Base-by-base conservation (phyloP, 2,888 invertebrate genomes). In the Lobophora halterata region DNA sequence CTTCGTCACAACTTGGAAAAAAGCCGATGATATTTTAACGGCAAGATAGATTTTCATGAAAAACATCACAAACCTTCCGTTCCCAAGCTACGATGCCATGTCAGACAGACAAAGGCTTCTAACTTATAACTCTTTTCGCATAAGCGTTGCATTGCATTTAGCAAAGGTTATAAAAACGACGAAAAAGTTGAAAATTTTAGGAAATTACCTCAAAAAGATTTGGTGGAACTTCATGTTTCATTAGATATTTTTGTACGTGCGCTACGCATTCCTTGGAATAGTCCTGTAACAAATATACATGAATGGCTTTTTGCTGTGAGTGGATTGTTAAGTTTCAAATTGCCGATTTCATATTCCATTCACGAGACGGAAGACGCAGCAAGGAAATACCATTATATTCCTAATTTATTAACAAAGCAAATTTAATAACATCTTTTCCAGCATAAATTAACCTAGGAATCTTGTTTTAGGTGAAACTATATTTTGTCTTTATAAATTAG, bases 191-290 rank as follows among this genome's bases (percentile, higher is more conserved):
- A 16, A n/a, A 5, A 11, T 10, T 24, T 11, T 9, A 24, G 19
- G 6, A 13, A 54, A 79, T 88, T 90, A 98, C 98, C 94, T 98
- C 97, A 90, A 99, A 99, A 78, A 99, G 92, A 90, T 96, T 96
- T 68, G 96, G 93, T 62, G 98, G 97, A 69, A 99, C 98, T 91
- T 96, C 97, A 87, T 95, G 97, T 91, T 95, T 97, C 91, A 97
- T 93, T 83, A 99, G 92, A 90, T 96, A 96, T 87, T 97, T 97
- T 89, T 99, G 99, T 72, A 99, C 99, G 89, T 97, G 97, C 64
- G 97, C 94, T 65, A 99, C 96, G 59, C 98, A 96, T 83, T 97
- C 97, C 89, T 97, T 95, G 53, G 98, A 97, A 90, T 99, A 99
- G 85, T 97, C 97, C 99, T 99, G 90, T 36, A 91, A 91, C 74